Evolutionary conservation across 2,113 vertebrate species (phyloP), one percentile per base, ranked within the genome.

Genomic region (Excalfactoria chinensis): DNA sequence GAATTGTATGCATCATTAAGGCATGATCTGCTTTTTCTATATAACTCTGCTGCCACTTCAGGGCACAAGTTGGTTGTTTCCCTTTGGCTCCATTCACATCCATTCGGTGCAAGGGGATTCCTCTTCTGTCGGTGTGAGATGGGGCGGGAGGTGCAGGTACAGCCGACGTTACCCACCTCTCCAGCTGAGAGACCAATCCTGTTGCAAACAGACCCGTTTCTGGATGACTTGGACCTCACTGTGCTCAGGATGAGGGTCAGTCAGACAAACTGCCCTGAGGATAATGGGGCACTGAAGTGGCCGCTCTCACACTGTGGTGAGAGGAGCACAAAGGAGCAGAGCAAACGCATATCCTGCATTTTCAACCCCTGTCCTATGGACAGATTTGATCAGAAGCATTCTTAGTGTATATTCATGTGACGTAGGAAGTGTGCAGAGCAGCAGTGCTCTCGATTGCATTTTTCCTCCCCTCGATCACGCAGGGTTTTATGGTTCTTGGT

Each of bases 311-410:
- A 5, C n/a, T 0, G 3, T 35, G 1, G 5, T 0, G 0, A 78
- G 84, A 28, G 49, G 44, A 84, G 49, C 60, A 32, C 20, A n/a
- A 40, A 74, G 60, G 72, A 64, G 74, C 55, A 88, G 79, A 55
- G 44, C 59, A 62, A 88, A 89, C 58, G 59, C 23, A 0, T 84
- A 59, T 62, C 44, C 15, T 53, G 46, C n/a, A 0, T 73, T 56
- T 90, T 44, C 73, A 67, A 32, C 26, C 83, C 56, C 58, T 1
- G 0, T 81, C 55, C 80, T 23, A 16, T 1, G 13, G 84, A 13
- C n/a, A 69, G 86, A 89, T 89, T 89, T 82, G 92, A 72, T 93
- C 94, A 62, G 86, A 93, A 77, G 22, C 53, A 5, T 34, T 20
- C 51, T 86, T 2, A 3, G 35, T 37, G 60, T 41, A 82, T 92